Evolutionary conservation across 2,113 vertebrate species (phyloP), one percentile per base, ranked within the genome.

Genomic region (Gopherus evgoodei): DNA sequence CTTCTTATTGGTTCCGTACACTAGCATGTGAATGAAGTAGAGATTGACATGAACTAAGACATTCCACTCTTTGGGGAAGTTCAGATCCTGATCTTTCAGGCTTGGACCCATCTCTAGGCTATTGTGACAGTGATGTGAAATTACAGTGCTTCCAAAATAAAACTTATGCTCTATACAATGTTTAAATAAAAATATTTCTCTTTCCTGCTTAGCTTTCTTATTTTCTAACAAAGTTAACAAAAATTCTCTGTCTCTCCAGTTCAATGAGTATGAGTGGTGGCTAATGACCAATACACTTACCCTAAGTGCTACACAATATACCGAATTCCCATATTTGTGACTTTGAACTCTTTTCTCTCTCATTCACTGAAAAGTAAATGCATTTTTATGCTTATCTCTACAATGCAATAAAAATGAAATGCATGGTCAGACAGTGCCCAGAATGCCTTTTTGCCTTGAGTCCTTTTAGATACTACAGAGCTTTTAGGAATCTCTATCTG

Each of bases 121-220:
- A 5, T 57, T 88, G 69, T 89, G 86, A 93, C 95, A 91, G 42
- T 86, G 90, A 95, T 59, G 25, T 79, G 59, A 96, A 94, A 89
- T 91, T 88, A 91, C 84, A 96, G n/a, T 17, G 8, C 16, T 80
- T 93, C 79, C 35, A 38, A 90, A 96, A 88, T 50, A 95, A 84
- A 91, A 91, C 4, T 11, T 57, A 57, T 57, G 10, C 56, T 11
- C 56, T 27, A 52, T 8, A 76, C 8, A 57, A 1, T 53, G 8
- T 47, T 95, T 80, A 31, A 69, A 69, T n/a, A n/a, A 69, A 54
- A 21, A 69, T 69, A 69, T n/a, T 69, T 69, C 3, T 19, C 3
- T 69, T 69, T 69, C 35, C 19, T 35, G 29, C 35, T 65, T 86
- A 50, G 24, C 54, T 56, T 56, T 56, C 56, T 57, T 57, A 57